Percentiles rank a stretch among this genome's conserved stretches.
These are phyloP conservation scores for Holothuria scabra DNA, from an alignment of 53 echinoderm and acorn worm genomes.

Conservation along the genomic window DNA sequence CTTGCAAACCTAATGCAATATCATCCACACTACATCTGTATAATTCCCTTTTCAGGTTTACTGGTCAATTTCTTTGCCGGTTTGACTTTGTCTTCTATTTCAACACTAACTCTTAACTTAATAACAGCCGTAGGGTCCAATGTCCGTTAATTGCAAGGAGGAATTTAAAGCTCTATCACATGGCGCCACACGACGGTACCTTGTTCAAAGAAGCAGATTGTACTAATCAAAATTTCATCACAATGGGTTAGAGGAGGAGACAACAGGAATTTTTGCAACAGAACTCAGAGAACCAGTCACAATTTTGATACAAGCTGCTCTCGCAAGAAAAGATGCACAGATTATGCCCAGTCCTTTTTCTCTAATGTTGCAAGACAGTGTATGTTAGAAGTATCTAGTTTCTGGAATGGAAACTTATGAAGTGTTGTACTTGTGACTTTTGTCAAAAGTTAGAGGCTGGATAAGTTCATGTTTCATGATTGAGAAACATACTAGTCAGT, in stretches of 20 bases:
- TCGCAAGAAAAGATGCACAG: slow-evolving; percentile 1
- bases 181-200: slow-evolving; percentile 39
- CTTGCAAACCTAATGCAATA: too few relatives aligned
- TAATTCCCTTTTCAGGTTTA: background rate
- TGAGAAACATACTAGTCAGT: too few relatives aligned
- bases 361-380: too few relatives aligned
- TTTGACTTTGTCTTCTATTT: slow-evolving; percentile 25
- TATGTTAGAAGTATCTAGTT: too few relatives aligned
- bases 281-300: background rate
- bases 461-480: too few relatives aligned
- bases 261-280: slow-evolving; percentile 18
- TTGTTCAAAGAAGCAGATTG: slow-evolving; percentile 32
- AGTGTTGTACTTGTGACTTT: too few relatives aligned
- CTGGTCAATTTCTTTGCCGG: slow-evolving; percentile 5
- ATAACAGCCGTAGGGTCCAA: slow-evolving; percentile 24
- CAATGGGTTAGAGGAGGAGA: slow-evolving; percentile 3
- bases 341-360: too few relatives aligned
- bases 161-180: slow-evolving; percentile 34
- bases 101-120: slow-evolving; percentile 37
- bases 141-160: slow-evolving; percentile 35
- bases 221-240: slow-evolving; percentile 39
- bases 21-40: too few relatives aligned
- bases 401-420: too few relatives aligned
- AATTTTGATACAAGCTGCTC: background rate
- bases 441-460: too few relatives aligned